Evolutionary conservation across 2,113 vertebrate genomes (phyloP).

Genomic region (Halichoeres trimaculatus): DNA sequence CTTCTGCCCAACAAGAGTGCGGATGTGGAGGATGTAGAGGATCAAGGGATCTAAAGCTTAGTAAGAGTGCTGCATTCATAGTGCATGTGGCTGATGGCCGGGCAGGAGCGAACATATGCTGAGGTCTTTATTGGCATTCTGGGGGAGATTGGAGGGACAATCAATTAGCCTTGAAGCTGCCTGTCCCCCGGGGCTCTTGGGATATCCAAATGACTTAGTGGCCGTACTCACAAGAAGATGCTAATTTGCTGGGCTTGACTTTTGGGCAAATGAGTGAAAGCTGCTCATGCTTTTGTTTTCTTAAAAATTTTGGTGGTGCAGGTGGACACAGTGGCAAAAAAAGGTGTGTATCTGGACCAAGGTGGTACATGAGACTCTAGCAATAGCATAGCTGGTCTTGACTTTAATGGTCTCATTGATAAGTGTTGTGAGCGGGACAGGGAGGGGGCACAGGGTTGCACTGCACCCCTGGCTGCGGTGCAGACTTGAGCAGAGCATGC

Average conservation of each 20-base stretch:
- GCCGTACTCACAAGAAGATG: conserved; percentile 42
- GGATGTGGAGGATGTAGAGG: conserved; percentile 77
- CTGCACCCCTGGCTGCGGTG: conserved; percentile 64
- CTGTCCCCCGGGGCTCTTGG: conserved; percentile 55
- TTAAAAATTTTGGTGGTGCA: not conserved
- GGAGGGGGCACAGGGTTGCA: conserved; percentile 52
- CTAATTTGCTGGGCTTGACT: conserved; percentile 52
- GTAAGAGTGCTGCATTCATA: conserved; percentile 72
- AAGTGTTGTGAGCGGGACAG: conserved; percentile 65
- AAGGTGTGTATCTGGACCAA: conserved; percentile 31
- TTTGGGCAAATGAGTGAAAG: conserved; percentile 22
- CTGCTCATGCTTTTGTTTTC: not conserved
- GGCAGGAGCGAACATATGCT: conserved; percentile 71
- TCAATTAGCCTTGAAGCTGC: conserved; percentile 77
- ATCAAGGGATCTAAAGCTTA: conserved; percentile 81
- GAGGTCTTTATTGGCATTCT: conserved; percentile 75
- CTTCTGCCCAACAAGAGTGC: conserved; percentile 63
- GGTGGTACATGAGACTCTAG: conserved; percentile 42
- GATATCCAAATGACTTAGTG: conserved; percentile 61
- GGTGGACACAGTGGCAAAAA: conserved; percentile 18
- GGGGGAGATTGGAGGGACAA: conserved; percentile 65
- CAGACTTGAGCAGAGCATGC: conserved; percentile 72
- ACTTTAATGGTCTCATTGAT: conserved; percentile 71
- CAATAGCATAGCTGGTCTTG: conserved; percentile 55
- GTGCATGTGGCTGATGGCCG: conserved; percentile 56